Base-by-base conservation (phyloP, 2,113 vertebrate species). In the Murina feae region DNA sequence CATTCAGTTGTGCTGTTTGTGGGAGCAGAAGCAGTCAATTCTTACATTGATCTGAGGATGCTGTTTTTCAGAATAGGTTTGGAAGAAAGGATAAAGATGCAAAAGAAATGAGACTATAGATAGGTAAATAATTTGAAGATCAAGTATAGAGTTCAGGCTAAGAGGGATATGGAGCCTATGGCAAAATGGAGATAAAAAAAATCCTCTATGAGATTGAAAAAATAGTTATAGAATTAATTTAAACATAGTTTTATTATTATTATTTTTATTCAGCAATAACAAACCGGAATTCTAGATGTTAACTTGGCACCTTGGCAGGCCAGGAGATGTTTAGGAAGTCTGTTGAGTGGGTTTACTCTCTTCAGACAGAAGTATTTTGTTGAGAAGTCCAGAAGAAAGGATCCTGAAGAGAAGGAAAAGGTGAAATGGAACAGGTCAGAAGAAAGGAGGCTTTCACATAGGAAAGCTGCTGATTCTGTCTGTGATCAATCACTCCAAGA, bases 361-460 rank as follows among this genome's bases (percentile, higher is more conserved):
- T 91, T 80, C 53, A 55, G 68, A 60, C 63, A 69, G 72, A 92
- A 30, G 7, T 28, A 53, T 74, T 85, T 89, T 86, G 12, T 89
- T 74, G 69, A 35, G 63, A 76, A 87, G 21, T 49, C 25, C 51
- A 90, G 76, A 92, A 85, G 53, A 30, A 55, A 90, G 49, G 39
- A 20, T 84, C 20, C 75, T 94, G 37, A 49, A 91, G 39, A 72
- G 1, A 53, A 90, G 47, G 30, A 90, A 28, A 1, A 18, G 28
- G 55, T 91, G 93, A 90, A 84, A 94, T 63, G 20, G 11, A 81
- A 63, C 2, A n/a, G 44, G 21, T 35, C 32, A 91, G 87, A 94
- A 95, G 96, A 91, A 95, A 93, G 87, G 72, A 87, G 25, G n/a
- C 30, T 91, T 51, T 83, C 39, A 81, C 71, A 49, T 6, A 93